phyloP scores from a whole-genome alignment of 2,888 invertebrate genomes.

The Lomographa bimaculata region DNA sequence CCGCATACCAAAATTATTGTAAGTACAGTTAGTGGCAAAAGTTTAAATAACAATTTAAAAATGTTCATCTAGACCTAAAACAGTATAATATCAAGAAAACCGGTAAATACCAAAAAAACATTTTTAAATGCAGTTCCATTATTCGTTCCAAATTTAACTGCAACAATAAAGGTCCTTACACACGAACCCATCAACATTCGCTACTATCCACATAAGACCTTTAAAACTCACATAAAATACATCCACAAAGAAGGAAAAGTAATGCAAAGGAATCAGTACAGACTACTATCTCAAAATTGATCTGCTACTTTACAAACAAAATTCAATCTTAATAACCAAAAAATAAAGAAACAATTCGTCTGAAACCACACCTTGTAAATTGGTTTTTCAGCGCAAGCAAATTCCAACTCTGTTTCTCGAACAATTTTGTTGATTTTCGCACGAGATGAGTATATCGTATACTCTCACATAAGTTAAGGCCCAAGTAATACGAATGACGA shows the following conservation, averaged over 20 bases:
- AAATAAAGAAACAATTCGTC: conserved; percentile 11
- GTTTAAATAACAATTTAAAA: too few species aligned
- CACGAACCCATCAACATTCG: conserved; percentile 38
- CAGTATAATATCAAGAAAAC: too few species aligned
- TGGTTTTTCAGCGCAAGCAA: conserved; percentile 33
- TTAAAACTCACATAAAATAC: conserved; percentile 78
- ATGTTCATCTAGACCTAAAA: too few species aligned
- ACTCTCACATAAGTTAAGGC: conserved; percentile 81
- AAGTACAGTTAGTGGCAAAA: too few species aligned
- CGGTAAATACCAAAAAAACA: too few species aligned
- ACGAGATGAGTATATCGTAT: conserved; percentile 42
- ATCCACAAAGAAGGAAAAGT: conserved; percentile 80
- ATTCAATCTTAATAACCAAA: conserved; percentile 34
- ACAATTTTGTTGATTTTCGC: conserved; percentile 45
- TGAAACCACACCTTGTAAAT: conserved; percentile 22
- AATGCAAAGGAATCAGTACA: conserved; percentile 81
- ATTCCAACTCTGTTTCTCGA: conserved; percentile 30
- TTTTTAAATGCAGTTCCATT: not conserved
- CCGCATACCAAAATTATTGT: too few species aligned
- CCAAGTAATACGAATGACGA: conserved; percentile 82
- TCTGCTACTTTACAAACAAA: conserved; percentile 51
- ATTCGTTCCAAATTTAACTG: conserved; percentile 31
- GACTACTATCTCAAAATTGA: conserved; percentile 82
- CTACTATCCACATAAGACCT: conserved; percentile 74
- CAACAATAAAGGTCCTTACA: conserved; percentile 38